Evolutionary conservation across 1,140 invertebrate genomes (phyloP).

Genomic region (Bombus waltoni): DNA sequence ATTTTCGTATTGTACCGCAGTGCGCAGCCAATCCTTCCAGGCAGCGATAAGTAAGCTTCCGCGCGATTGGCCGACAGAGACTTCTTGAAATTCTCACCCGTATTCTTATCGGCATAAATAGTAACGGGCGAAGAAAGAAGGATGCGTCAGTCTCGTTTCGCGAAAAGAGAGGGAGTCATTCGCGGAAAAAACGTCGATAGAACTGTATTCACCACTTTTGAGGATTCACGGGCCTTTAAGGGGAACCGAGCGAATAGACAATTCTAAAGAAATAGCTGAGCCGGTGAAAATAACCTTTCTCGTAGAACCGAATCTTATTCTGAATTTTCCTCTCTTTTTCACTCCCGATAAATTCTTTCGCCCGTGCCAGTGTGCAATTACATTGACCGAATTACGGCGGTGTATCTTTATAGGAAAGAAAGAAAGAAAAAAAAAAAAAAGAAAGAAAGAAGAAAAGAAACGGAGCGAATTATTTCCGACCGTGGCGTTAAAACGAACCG

Average conservation of each 20-base stretch:
- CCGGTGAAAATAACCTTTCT: background rate
- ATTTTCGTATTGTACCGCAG: constrained; percentile 68
- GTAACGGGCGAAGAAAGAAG: constrained; percentile 37
- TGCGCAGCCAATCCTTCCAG: constrained; percentile 67
- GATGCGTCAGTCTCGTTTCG: constrained; percentile 50
- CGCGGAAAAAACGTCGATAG: constrained; percentile 20
- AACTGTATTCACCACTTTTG: constrained; percentile 45
- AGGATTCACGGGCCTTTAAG: constrained; percentile 20
- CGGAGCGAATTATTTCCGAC: constrained; percentile 20
- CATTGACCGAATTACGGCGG: background rate
- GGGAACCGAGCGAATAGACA: background rate
- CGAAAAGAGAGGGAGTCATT: constrained; percentile 24
- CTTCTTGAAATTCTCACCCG: constrained; percentile 34
- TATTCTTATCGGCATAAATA: constrained; percentile 54
- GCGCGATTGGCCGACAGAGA: constrained; percentile 53
- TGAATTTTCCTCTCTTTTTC: background rate
- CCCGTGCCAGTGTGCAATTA: background rate
- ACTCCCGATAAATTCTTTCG: background rate
- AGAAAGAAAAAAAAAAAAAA: background rate
- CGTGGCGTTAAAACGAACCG: background rate
- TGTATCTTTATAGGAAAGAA: background rate
- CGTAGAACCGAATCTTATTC: constrained; percentile 1
- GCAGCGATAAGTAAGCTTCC: constrained; percentile 58
- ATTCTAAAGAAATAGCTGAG: constrained; percentile 25
- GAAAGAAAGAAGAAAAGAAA: background rate